Evolutionary conservation across 2,797 vertebrate genomes (phyloP).

Genomic region (Anguilla obscura): DNA sequence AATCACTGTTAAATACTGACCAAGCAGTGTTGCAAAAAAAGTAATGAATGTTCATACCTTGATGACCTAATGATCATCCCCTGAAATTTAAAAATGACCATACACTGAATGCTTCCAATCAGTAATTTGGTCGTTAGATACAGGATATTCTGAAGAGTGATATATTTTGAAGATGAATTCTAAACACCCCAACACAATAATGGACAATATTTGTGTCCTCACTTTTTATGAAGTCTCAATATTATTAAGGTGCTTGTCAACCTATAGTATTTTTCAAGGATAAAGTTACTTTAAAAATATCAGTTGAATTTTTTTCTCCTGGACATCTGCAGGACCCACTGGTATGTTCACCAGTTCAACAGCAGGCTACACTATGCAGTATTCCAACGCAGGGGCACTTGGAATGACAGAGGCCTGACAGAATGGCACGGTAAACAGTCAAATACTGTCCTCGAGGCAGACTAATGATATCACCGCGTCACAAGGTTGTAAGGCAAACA

Average conservation of each 20-base stretch:
- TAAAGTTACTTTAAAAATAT: not conserved
- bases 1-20: slow-evolving; percentile 44
- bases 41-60: not conserved
- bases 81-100: slow-evolving; percentile 28
- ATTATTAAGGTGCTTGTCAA: not conserved
- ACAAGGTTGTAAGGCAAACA: not conserved
- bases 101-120: slow-evolving; percentile 25
- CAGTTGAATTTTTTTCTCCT: not conserved
- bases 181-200: not conserved
- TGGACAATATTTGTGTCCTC: not conserved
- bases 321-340: not conserved
- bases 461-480: not conserved
- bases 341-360: not conserved
- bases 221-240: not conserved
- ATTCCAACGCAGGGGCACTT: not conserved
- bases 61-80: not conserved
- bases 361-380: not conserved
- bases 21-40: slow-evolving; percentile 15
- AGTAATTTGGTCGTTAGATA: not conserved
- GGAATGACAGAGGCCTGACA: not conserved
- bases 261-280: not conserved
- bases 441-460: not conserved
- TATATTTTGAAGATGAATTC: not conserved
- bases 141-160: not conserved
- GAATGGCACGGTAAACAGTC: not conserved